Evolutionary conservation across 2,113 vertebrate species (phyloP), one percentile per base, ranked within the genome.

Genomic region (Fulica atra): DNA sequence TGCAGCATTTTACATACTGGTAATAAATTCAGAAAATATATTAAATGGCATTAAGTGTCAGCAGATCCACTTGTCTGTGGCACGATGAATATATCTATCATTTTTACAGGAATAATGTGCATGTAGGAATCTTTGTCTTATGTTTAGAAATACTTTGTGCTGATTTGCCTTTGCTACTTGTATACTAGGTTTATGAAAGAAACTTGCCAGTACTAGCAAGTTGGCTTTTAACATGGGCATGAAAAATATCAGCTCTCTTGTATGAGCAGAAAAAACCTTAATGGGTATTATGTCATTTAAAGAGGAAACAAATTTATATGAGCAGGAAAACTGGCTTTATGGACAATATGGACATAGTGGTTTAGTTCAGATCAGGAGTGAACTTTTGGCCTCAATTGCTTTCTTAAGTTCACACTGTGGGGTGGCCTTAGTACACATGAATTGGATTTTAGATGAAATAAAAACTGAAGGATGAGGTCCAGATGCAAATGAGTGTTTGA

Each of bases 1-100:
- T 74, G 66, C 35, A 79, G 38, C 42, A 76, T 87, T 92, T 89
- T 87, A 42, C 16, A n/a, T 71, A 46, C 86, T 38, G 15, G 44
- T 92, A 81, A 71, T 84, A 78, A 86, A 93, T 91, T 88, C 48
- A 84, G 33, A 90, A 91, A 54, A 68, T 51, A 42, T 33, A 92
- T 42, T 83, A 86, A 89, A 60, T 51, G 29, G 10, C 71, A 78
- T 38, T 68, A 76, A 56, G 20, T 73, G 60, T 68, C 81, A 78
- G 60, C 29, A 86, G 12, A 38, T 93, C 46, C 53, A 69, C 33
- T 87, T 84, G 56, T 92, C 81, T 78, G 9, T 81, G 46, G 16
- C 19, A 44, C 36, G 16, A 84, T 74, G 77, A 86, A 70, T 74
- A 26, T 36, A 84, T 63, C 33, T 64, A 50, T 86, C 69, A 74